phyloP scores from a whole-genome alignment of 2,888 invertebrate species.

The Limulus polyphemus region DNA sequence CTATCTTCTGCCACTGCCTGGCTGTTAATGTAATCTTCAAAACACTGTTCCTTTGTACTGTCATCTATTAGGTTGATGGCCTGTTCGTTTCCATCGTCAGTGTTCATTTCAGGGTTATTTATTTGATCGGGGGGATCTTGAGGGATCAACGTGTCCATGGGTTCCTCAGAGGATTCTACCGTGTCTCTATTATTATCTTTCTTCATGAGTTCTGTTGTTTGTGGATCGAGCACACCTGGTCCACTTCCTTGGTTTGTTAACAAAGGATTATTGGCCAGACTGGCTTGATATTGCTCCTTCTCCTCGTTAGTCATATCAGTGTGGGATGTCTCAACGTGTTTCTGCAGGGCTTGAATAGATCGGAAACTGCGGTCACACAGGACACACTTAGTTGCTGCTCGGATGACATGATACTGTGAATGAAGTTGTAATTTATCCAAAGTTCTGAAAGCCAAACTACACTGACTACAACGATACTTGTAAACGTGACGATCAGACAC shows the following conservation, averaged over 20 bases:
- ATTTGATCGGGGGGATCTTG: too few species aligned
- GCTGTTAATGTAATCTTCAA: slow-evolving; percentile 80
- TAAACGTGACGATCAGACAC: slow-evolving; percentile 93
- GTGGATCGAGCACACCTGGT: slow-evolving; percentile 37
- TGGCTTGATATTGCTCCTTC: slow-evolving; percentile 61
- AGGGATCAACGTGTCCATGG: slow-evolving; percentile 7
- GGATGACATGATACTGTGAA: slow-evolving; percentile 85
- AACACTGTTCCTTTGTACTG: slow-evolving; percentile 51
- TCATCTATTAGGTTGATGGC: slow-evolving; percentile 17
- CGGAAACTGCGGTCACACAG: slow-evolving; percentile 83
- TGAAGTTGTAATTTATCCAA: slow-evolving; percentile 87
- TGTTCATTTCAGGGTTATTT: slow-evolving; percentile 15
- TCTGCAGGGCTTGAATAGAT: slow-evolving; percentile 73
- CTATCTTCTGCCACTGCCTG: slow-evolving; percentile 81
- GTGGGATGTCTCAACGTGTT: slow-evolving; percentile 82
- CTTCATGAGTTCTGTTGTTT: slow-evolving; percentile 31
- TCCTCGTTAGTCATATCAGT: slow-evolving; percentile 68
- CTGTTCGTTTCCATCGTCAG: slow-evolving; percentile 25
- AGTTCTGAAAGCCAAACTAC: slow-evolving; percentile 91
- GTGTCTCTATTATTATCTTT: slow-evolving; percentile 47
- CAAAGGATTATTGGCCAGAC: slow-evolving; percentile 59
- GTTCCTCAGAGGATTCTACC: slow-evolving; percentile 16
- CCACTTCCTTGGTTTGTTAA: slow-evolving; percentile 45
- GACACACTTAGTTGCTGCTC: slow-evolving; percentile 88
- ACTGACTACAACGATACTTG: slow-evolving; percentile 90